Evolutionary conservation across 1,140 invertebrate species (phyloP), one percentile per base, ranked within the genome.

Genomic region (Melanaphis sacchari): DNA sequence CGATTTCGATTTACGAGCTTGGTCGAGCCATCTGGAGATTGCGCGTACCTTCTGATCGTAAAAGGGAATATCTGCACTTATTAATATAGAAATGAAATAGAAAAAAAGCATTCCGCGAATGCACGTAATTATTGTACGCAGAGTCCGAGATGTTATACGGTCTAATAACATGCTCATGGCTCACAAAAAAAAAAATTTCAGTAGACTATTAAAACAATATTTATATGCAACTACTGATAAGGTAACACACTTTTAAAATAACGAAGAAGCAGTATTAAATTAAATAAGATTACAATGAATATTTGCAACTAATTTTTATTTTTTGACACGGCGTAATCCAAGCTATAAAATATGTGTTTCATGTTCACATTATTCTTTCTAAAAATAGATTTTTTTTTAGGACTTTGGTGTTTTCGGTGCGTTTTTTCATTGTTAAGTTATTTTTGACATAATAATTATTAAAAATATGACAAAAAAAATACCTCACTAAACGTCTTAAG

Each of bases 81-180:
- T 46, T 49, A 87, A 76, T 76, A 31, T 87, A 18, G 88, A 36
- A 89, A 89, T 40, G n/a, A 38, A 54, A 54, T 38, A 89, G 46
- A 54, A 89, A 85, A 85, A 49, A 89, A 46, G 18, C 52, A 89
- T 89, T 89, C 87, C 26, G n/a, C 46, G 87, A 89, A 89, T 89
- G 46, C 87, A 89, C n/a, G 38, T 26, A 52, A 38, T 49, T 84
- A 84, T 41, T 15, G 76, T 82, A 22, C 82, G 9, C 82, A 11
- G 8, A 82, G 40, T 52, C 22, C 36, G 49, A 76, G 59, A 54
- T 40, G 36, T 54, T 54, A 40, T 54, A 54, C 36, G 4, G 52
- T 54, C 49, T 54, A 89, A 89, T 89, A 54, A 89, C n/a, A 89
- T 38, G 88, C 8, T 15, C 36, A 38, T n/a, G 26, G 88, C n/a